Base-by-base conservation (phyloP, 1,140 invertebrate genomes). In the Periplaneta americana region DNA sequence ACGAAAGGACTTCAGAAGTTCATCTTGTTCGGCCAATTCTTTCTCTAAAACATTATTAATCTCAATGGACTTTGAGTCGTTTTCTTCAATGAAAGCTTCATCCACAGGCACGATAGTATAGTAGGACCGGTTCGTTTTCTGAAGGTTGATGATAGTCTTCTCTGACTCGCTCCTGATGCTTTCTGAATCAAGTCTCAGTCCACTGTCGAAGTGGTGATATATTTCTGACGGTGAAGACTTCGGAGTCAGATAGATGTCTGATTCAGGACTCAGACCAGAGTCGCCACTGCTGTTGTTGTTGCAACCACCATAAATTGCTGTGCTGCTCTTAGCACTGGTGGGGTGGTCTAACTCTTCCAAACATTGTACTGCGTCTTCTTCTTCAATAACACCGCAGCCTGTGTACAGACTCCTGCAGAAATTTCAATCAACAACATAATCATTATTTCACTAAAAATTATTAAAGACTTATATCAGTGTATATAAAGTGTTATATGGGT, bases 21-120 rank as follows among this genome's bases (percentile, higher is more conserved):
- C 81, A 81, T 86, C 85, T 80, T 86, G 85, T 82, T 86, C 85
- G 33, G 85, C 85, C 34, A 86, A 74, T 78, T 86, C 85, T 74
- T 80, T 82, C 75, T 85, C 85, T 32, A 86, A 81, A 34, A 84
- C 74, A 79, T 28, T 28, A 5, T 34, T 22, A 33, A 11, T 18
- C 22, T 78, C 76, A 31, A 39, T 11, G 35, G 33, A 36, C 34
- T 78, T 34, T 4, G 9, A 18, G 18, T 10, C 1, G 22, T 35
- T 18, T 78, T 78, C 76, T 32, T 78, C 35, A n/a, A 32, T 82
- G 34, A 39, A 82, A 82, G 34, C 83, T 75, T 85, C 84, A 74
- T 86, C 85, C 11, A 85, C 57, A 74, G 84, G 83, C 35, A 86
- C 85, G 57, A 85, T 79, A 32, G 84, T 83, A 75, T 86, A 86